Evolutionary conservation across 2,888 invertebrate species (phyloP), one percentile per base, ranked within the genome.

Genomic region (Brenthis hecate): DNA sequence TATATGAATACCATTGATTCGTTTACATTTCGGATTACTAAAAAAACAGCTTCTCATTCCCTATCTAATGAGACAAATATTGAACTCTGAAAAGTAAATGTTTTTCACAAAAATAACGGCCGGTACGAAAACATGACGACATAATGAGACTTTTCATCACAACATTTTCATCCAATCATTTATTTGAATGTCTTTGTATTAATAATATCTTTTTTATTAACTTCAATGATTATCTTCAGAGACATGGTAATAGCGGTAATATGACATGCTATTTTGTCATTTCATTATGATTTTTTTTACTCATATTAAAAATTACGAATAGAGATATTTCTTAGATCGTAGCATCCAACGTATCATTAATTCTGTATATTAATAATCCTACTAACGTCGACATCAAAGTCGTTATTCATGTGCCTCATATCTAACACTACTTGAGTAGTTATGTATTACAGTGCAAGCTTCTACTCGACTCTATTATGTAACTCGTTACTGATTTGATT

Each of bases 81-180:
- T 76, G 48, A 72, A 78, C 74, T 73, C 80, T 78, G 28, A 28
- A 80, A 81, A 80, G 77, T 74, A 76, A 76, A 74, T 75, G 73
- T 77, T 78, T 76, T 69, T 71, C 65, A 64, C 68, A 71, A 73
- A 76, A 77, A 71, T 75, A 73, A 77, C 74, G 71, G 68, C 63
- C 64, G 69, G 68, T 69, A 72, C 56, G 66, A 75, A 73, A 76
- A 76, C 73, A 75, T 69, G 65, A 56, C 70, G 68, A 50, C 66
- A 65, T 62, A 62, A 69, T 69, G 58, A 54, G 68, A 77, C 72
- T 71, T 72, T 73, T 69, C 66, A 69, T 67, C 65, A 66, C 65
- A 60, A 71, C 51, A 53, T 65, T 72, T 62, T 70, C 56, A 68
- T 62, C 62, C 32, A 66, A 70, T 73, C 58, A 72, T 70, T 65